Conservation (phyloP, 2,888 invertebrate species). For the Scaptomyza polygonia region DNA sequence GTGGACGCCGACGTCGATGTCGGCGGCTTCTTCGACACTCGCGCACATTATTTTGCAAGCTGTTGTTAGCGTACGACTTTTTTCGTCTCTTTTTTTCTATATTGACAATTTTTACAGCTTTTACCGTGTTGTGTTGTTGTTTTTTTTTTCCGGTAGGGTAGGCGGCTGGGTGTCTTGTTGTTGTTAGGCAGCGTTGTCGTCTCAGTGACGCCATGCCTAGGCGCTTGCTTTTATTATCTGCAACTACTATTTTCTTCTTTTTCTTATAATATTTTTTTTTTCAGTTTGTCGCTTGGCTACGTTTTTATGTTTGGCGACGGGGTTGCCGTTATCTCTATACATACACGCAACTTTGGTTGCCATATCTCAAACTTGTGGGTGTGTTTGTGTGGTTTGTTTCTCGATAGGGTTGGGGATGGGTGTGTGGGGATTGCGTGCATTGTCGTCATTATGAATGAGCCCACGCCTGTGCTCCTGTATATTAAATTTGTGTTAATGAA, state of each 20-base stretch:
- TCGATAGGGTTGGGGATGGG: neutral
- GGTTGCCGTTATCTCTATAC: constrained; percentile 67
- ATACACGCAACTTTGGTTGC: constrained; percentile 58
- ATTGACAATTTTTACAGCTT: constrained; percentile 77
- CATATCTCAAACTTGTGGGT: constrained; percentile 37
- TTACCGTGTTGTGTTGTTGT: constrained; percentile 49
- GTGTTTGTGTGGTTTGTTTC: constrained; percentile 24
- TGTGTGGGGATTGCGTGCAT: constrained; percentile 25
- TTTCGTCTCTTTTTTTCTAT: constrained; percentile 54
- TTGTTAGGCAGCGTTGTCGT: constrained; percentile 45
- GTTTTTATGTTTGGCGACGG: constrained; percentile 64
- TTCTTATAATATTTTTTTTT: constrained; percentile 27
- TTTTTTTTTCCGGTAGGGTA: constrained; percentile 27
- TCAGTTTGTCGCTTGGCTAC: constrained; percentile 64
- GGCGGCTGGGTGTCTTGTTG: constrained; percentile 22
- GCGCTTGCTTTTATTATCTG: constrained; percentile 69
- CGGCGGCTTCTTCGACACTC: constrained; percentile 75
- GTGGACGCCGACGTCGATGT: constrained; percentile 48
- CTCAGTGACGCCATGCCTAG: constrained; percentile 74
- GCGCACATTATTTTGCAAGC: constrained; percentile 73
- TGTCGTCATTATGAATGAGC: constrained; percentile 65
- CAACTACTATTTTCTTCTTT: constrained; percentile 38
- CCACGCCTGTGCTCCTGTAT: constrained; percentile 31
- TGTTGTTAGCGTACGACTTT: constrained; percentile 61
- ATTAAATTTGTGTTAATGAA: constrained; percentile 67